Evolutionary conservation across 1,140 invertebrate genomes (phyloP), one percentile per base, ranked within the genome.

Genomic region (Scaptomyza hsui): DNA sequence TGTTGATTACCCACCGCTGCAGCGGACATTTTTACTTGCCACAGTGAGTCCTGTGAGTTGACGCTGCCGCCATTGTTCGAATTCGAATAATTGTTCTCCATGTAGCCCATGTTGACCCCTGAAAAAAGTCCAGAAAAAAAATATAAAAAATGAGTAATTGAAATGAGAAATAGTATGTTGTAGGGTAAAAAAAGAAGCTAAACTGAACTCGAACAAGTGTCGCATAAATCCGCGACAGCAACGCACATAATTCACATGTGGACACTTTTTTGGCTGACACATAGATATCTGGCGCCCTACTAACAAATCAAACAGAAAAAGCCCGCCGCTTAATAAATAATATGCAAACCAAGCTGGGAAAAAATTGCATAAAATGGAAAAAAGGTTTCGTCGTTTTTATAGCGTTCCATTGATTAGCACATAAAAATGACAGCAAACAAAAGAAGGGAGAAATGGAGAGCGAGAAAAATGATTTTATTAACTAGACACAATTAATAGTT

Each of bases 31-130:
- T 97, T 97, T 93, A 97, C 96, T 92, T 98, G 97, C 97, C 97
- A 98, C 72, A 98, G 92, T n/a, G 97, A 98, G 91, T 98, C 97
- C 91, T 98, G 97, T 0, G 97, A 97, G 92, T 98, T 97, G 35
- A 98, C 97, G 57, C 96, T 97, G 51, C 97, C 97, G 18, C 96
- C 97, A 92, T 98, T 97, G 92, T 97, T 97, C 52, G 96, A 97
- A 91, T 97, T 97, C 41, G 96, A 96, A 92, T 97, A 97, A 91
- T 96, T 97, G 92, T 97, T 97, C 83, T 97, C 96, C 92, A 97
- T 95, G 92, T 97, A 97, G 49, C 95, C 95, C 94, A 97, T 97
- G 91, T 96, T 96, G 68, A 95, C 95, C 94, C 95, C 95, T 96
- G 89, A 48, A 70, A 32, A 26, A 45, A 32, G n/a, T n/a, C n/a